Evolutionary conservation across 2,797 vertebrate species (phyloP).

Genomic region (Mormyrops attenuatus): DNA sequence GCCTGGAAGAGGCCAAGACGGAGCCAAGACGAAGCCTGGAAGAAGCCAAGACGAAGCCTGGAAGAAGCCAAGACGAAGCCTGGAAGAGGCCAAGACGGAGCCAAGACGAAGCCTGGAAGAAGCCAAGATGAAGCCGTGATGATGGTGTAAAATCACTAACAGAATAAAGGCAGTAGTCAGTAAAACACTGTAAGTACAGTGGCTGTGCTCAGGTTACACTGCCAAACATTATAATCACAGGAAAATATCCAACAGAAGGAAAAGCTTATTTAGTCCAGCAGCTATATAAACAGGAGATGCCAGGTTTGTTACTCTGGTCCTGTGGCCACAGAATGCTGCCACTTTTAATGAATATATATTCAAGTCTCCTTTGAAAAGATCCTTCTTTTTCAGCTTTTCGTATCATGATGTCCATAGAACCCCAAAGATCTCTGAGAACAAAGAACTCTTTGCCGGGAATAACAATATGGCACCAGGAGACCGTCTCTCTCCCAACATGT

Average conservation of each 20-base stretch:
- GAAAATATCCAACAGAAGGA: background rate
- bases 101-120: too few relatives aligned
- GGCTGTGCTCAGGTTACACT: background rate
- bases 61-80: background rate
- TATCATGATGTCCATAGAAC: background rate
- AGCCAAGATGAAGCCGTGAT: too few relatives aligned
- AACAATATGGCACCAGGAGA: background rate
- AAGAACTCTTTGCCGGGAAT: background rate
- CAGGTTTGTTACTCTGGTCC: background rate
- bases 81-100: too few relatives aligned
- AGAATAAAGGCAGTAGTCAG: background rate
- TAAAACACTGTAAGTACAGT: background rate
- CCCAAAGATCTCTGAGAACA: background rate
- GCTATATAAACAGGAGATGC: background rate
- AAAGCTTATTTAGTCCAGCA: background rate
- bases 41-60: too few relatives aligned
- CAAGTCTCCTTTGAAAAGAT: background rate
- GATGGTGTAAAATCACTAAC: background rate
- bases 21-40: background rate
- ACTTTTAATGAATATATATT: background rate
- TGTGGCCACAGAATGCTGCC: background rate
- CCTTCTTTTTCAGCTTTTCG: background rate
- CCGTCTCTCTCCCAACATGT: background rate
- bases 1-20: too few relatives aligned
- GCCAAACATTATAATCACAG: background rate